Base-by-base conservation (phyloP, 2,797 vertebrate genomes). In the Silurus lanzhouensis region DNA sequence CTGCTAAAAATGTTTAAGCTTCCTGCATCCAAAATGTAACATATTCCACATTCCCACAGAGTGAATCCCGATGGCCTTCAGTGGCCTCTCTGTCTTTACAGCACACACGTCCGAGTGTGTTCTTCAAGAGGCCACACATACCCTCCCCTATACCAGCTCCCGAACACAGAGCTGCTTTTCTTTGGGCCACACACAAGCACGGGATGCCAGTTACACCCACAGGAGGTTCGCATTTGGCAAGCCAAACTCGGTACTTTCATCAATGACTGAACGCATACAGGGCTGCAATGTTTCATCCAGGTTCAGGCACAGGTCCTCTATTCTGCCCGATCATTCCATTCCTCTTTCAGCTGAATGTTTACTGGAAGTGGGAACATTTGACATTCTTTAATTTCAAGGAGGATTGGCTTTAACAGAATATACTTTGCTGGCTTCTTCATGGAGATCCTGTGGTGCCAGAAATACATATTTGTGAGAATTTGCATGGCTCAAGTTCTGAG, bases 361-460 rank as follows among this genome's bases (percentile, higher is more conserved):
- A 46, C 48, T 84, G 71, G 74, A 86, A 76, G 48, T 77, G 87
- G 48, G 86, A 88, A 88, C 64, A 75, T 78, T 85, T 75, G 44
- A 86, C 88, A 74, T 87, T 87, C 86, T 90, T 87, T 77, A 85
- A 84, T 87, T 90, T 68, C 84, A 78, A 74, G 87, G 84, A 84
- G 87, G 13, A 89, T 88, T 88, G 88, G 89, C 19, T 84, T 72
- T 91, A 92, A 91, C 90, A 86, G 83, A 85, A 67, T 64, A 60
- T 77, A 72, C 57, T 83, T 88, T 48, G n/a, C 68, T 85, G 17
- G n/a, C 82, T 75, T 25, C 6, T 77, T 68, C 12, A 20, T 44
- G 67, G 86, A 89, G 90, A 48, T 57, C 64, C 27, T 38, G 64
- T 67, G 63, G 63, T 55, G 63, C 64, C 25, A 67, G 63, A 7